These are phyloP conservation scores for Montipora capricornis DNA, from an alignment of 64 coral and sea anemone species.

Conservation along the genomic window DNA sequence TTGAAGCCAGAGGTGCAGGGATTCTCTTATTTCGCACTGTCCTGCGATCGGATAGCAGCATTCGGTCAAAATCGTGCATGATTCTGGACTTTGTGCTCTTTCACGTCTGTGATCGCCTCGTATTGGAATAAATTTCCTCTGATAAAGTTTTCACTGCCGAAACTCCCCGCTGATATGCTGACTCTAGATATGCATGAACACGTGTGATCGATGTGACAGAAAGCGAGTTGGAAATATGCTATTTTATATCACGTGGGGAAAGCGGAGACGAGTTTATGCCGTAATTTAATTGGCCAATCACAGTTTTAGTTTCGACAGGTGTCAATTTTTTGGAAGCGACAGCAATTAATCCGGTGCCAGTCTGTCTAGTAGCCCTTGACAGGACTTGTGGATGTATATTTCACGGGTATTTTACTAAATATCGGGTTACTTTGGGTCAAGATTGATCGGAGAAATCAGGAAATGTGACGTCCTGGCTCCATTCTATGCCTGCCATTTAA, in stretches of 20 bases:
- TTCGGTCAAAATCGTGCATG: constrained; percentile 36
- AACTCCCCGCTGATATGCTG: constrained; percentile 71
- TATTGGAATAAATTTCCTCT: constrained; percentile 41
- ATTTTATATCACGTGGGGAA: constrained; percentile 83
- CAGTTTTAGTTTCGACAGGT: constrained; percentile 63
- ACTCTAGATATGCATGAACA: constrained; percentile 90
- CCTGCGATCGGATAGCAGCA: constrained; percentile 53
- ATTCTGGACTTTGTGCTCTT: constrained; percentile 22
- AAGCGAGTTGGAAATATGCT: constrained; percentile 64
- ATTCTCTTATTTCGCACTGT: constrained; percentile 78
- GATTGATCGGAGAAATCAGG: constrained; percentile 29
- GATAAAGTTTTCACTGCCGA: constrained; percentile 42
- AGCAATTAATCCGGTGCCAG: constrained; percentile 78
- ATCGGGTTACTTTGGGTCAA: constrained; percentile 92
- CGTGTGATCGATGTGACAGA: constrained; percentile 87
- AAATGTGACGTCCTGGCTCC: constrained; percentile 42
- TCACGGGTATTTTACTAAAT: constrained; percentile 83
- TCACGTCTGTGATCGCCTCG: background rate
- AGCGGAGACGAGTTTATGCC: constrained; percentile 61
- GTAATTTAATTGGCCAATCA: constrained; percentile 71
- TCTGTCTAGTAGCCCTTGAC: constrained; percentile 40
- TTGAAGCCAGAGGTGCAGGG: constrained; percentile 40
- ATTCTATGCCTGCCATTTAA: constrained; percentile 7
- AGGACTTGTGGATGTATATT: constrained; percentile 86
- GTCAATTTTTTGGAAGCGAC: constrained; percentile 46